Evolutionary conservation across 1,140 invertebrate genomes (phyloP).

Genomic region (Hycleus phaleratus): DNA sequence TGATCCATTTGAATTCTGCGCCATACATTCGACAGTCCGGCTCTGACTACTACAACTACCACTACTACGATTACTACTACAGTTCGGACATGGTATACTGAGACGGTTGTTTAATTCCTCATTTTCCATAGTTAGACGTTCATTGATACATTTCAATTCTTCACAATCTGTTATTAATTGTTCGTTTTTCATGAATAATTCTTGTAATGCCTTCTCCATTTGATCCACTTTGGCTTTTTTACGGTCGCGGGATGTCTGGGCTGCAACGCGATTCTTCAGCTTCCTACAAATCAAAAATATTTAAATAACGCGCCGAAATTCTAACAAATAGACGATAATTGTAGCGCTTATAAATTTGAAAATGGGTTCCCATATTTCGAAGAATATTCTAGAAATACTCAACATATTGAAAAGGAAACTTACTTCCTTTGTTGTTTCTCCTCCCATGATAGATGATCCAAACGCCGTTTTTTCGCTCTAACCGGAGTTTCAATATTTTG

Average conservation of each 20-base stretch:
- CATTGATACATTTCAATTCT: slow-evolving; percentile 56
- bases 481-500: slow-evolving; percentile 37
- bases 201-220: slow-evolving; percentile 65
- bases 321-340: too few relatives aligned
- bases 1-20: slow-evolving; percentile 55
- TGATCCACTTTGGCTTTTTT: slow-evolving; percentile 90
- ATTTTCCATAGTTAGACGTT: slow-evolving; percentile 56
- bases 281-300: slow-evolving; percentile 58
- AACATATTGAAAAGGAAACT: slow-evolving; percentile 36
- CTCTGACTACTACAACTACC: slow-evolving; percentile 34
- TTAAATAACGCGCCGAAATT: neutral
- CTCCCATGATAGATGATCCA: slow-evolving; percentile 73
- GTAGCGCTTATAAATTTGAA: too few relatives aligned
- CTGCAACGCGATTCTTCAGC: slow-evolving; percentile 93
- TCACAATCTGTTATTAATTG: slow-evolving; percentile 56
- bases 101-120: slow-evolving; percentile 49
- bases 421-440: slow-evolving; percentile 78
- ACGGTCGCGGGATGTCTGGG: slow-evolving; percentile 94
- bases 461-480: slow-evolving; percentile 58
- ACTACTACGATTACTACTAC: slow-evolving; percentile 28
- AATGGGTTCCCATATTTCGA: too few relatives aligned
- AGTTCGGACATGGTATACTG: slow-evolving; percentile 43
- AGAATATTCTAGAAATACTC: neutral
- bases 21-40: slow-evolving; percentile 47
- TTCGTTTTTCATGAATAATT: slow-evolving; percentile 57